These are phyloP conservation scores for Folsomia candida DNA, from an alignment of 2,888 invertebrate genomes.

Conservation along the genomic window DNA sequence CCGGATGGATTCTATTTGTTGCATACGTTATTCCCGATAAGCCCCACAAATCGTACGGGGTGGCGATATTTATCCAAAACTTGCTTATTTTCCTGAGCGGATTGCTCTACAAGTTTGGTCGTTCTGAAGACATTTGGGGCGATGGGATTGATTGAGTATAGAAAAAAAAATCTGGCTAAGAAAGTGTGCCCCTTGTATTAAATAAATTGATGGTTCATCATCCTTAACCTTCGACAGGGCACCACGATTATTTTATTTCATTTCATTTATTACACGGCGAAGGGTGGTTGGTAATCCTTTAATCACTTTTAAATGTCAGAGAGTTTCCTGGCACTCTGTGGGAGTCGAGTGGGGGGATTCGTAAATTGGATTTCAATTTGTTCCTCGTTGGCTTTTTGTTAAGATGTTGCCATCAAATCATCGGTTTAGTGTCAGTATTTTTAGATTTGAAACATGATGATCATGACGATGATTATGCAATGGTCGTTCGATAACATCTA, in stretches of 20 bases:
- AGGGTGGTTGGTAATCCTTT: neutral
- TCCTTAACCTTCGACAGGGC: neutral
- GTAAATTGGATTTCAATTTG: conserved; percentile 8
- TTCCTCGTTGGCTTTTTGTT: neutral
- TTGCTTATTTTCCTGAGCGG: neutral
- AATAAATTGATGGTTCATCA: neutral
- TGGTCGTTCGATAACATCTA: neutral
- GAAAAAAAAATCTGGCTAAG: too few species aligned
- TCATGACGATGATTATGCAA: neutral
- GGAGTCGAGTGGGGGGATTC: neutral
- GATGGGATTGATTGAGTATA: neutral
- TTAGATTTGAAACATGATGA: neutral
- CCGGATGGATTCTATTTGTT: neutral
- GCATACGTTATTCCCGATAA: neutral
- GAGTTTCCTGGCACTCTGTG: neutral
- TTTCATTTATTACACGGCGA: too few species aligned
- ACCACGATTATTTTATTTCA: too few species aligned
- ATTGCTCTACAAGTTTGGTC: neutral
- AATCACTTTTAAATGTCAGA: neutral
- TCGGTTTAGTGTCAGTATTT: conserved; percentile 3
- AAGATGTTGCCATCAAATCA: neutral
- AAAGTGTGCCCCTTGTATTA: neutral
- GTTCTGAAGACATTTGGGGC: neutral
- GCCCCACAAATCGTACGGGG: neutral
- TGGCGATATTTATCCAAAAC: neutral